Base-by-base conservation (phyloP, 2,888 invertebrate genomes). In the Serripes groenlandicus region DNA sequence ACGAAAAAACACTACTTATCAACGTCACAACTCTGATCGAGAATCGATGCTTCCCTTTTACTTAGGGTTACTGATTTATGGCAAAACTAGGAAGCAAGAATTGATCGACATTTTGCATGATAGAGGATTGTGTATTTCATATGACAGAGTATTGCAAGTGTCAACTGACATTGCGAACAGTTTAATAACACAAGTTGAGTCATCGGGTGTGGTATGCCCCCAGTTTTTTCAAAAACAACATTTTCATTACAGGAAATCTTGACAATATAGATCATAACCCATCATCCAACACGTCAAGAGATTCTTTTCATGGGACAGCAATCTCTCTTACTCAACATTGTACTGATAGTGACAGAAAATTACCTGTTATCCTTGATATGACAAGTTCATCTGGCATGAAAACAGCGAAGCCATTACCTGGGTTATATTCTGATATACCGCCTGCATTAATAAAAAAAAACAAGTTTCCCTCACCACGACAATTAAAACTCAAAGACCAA, bases 261-360 rank as follows among this genome's bases (percentile, higher is more conserved):
- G 54, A 54, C n/a, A 54, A 54, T 21, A 54, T 54, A 54, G 54
- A 54, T 54, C 23, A 54, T 23, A 54, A 54, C 23, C 54, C 54
- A 21, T 54, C 54, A 21, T 54, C 54, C 11, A 54, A 21, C n/a
- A 54, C 54, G 7, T 21, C 7, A 54, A 54, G 54, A 21, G 54
- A 54, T 54, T 7, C 54, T 4, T 54, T 54, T 54, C 54, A 21
- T 21, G 54, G 54, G 23, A 54, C 54, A 54, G 54, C 54, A 54
- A 21, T 54, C 9, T 54, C 54, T 5, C n/a, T 54, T 5, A 54
- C 54, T 54, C 54, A 54, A 54, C 54, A 54, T 54, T 21, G 23
- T 54, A 54, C 54, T 54, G 54, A 54, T 5, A 54, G 4, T 11
- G 23, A 7, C 4, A 54, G 5, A 15, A 21, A 21, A 4, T 21